Base-by-base conservation (phyloP, 2,113 vertebrate species). In the Lophochroa leadbeateri region DNA sequence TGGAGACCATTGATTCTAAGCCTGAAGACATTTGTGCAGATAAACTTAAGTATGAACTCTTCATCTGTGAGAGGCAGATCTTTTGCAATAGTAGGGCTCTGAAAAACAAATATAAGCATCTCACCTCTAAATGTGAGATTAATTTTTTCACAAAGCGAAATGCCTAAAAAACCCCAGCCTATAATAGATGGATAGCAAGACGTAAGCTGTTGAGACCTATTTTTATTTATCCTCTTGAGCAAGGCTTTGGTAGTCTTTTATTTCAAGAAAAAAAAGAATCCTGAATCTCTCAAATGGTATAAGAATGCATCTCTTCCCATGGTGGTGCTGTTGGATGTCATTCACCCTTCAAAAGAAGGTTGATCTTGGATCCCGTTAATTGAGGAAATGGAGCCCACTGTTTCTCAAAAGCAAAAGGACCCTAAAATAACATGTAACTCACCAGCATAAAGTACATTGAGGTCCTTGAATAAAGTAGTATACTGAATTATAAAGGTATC, bases 401-500 rank as follows among this genome's bases (percentile, higher is more conserved):
- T 78, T 92, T 82, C 77, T 92, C 46, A 78, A 88, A 90, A 86
- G 80, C 65, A 61, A 82, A 67, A 83, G n/a, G 60, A 92, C 21
- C 47, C 74, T 65, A 23, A 96, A 94, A 91, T 79, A 94, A 63
- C 72, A 29, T 79, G 33, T 57, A 72, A 52, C 19, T 78, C 23
- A 6, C 21, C 61, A 92, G 52, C 28, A 17, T 60, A 6, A 82
- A 91, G 35, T 78, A 46, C 31, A 20, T 20, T 72, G 67, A 88
- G 68, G 43, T 83, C 61, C 57, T 44, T 79, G 83, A 49, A 43
- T 90, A 43, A 92, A 93, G 28, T 60, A 57, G 71, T 86, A 29
- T 53, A 65, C 60, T 68, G 20, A 90, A 89, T 74, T 72, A 69
- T 86, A 81, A 82, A 96, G 84, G 88, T 97, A 91, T 79, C 91